phyloP scores from a whole-genome alignment of 2,888 invertebrate species.

The Ochropleura leucogaster region DNA sequence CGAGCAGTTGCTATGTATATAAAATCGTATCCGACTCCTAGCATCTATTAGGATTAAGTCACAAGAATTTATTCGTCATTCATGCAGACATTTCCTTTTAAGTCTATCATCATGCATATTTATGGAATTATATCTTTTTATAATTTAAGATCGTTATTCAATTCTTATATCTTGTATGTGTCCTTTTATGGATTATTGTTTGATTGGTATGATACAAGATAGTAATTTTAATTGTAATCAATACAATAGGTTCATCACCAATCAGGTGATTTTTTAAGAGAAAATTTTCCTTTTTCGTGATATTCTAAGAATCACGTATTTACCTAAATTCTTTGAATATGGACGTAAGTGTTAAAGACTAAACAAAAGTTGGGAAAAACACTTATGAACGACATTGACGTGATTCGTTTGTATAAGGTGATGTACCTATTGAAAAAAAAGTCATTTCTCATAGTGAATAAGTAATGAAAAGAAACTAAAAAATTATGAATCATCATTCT shows the following conservation, averaged over 20 bases:
- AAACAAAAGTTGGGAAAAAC: conserved; percentile 66
- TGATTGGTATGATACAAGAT: conserved; percentile 48
- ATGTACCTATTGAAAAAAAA: conserved; percentile 27
- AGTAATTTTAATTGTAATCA: conserved; percentile 22
- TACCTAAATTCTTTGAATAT: conserved; percentile 60
- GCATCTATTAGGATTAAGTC: conserved; percentile 39
- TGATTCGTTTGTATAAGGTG: conserved; percentile 10
- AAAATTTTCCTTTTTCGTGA: neutral
- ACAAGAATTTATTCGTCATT: conserved; percentile 54
- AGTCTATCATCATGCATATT: conserved; percentile 59
- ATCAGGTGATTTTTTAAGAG: neutral
- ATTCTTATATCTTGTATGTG: conserved; percentile 53
- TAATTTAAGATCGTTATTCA: conserved; percentile 58
- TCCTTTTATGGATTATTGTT: conserved; percentile 59
- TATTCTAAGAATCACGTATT: neutral
- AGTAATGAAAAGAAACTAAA: conserved; percentile 7
- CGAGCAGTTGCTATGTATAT: conserved; percentile 11
- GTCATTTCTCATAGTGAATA: conserved; percentile 16
- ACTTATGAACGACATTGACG: conserved; percentile 61
- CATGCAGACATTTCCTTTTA: conserved; percentile 57
- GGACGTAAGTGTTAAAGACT: conserved; percentile 62
- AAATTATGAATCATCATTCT: conserved; percentile 27
- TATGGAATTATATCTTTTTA: conserved; percentile 58
- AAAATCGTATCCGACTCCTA: conserved; percentile 23
- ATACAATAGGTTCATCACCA: neutral